Conservation (phyloP, 53 echinoderm and acorn worm genomes). For the Mesocentrotus franciscanus region DNA sequence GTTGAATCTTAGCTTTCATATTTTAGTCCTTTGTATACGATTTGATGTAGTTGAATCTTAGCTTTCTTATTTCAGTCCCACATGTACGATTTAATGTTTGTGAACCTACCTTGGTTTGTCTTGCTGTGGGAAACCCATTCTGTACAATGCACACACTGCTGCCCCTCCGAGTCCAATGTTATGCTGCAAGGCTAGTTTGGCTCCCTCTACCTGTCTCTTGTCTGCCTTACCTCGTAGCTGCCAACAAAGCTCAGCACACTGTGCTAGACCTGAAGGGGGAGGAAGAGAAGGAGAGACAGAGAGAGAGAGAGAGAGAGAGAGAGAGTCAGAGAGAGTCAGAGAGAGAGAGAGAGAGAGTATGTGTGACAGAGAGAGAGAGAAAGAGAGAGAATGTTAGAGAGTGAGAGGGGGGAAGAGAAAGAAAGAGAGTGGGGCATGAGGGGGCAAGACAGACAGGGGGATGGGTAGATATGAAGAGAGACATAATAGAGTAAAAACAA, state of each 20-base stretch:
- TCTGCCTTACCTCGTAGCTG: constrained; percentile 89
- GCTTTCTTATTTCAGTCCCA: not conserved
- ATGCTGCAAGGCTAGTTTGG: constrained; percentile 95
- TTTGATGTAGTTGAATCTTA: not conserved
- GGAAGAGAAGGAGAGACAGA: not conserved
- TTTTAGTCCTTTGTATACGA: not conserved
- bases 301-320: not conserved
- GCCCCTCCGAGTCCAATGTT: constrained; percentile 98
- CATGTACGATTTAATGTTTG: not conserved
- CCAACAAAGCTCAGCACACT: constrained; percentile 98
- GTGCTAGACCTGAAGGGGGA: constrained; percentile 80
- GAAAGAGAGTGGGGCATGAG: not conserved
- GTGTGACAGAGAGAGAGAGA: no score
- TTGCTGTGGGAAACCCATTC: constrained; percentile 85
- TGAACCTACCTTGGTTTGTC: constrained; percentile 29
- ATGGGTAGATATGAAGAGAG: not conserved
- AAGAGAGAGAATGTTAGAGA: not conserved
- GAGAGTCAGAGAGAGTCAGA: not conserved
- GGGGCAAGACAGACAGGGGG: not conserved
- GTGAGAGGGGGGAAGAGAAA: not conserved
- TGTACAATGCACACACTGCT: constrained; percentile 87
- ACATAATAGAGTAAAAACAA: not conserved
- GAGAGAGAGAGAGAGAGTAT: not conserved
- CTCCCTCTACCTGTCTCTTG: constrained; percentile 91
- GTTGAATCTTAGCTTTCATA: not conserved